phyloP scores from a whole-genome alignment of 2,113 vertebrate genomes.

The Phrynocephalus versicolor region DNA sequence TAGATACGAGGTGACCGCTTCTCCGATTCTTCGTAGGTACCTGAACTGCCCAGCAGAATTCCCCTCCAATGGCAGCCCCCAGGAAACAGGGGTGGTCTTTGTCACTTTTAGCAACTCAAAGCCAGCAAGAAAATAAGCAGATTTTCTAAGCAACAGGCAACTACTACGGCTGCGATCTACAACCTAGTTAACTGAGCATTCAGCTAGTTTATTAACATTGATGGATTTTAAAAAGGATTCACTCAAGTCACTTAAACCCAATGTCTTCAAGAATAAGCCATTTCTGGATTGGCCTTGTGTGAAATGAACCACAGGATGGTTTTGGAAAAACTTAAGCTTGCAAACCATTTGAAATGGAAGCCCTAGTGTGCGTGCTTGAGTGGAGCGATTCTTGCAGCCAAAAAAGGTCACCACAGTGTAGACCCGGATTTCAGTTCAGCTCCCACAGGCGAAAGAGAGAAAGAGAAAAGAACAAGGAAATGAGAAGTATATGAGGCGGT shows the following conservation, averaged over 20 bases:
- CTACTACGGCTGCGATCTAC: neutral
- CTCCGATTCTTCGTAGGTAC: conserved; percentile 74
- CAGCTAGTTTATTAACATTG: conserved; percentile 16
- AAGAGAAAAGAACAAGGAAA: neutral
- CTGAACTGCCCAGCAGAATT: conserved; percentile 63
- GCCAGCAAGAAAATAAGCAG: conserved; percentile 43
- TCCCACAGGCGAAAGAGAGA: neutral
- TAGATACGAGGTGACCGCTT: conserved; percentile 63
- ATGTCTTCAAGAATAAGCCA: neutral
- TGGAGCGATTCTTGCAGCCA: conserved; percentile 11
- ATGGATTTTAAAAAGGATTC: neutral
- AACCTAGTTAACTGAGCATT: neutral
- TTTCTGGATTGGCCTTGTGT: neutral
- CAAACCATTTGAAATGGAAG: conserved; percentile 33
- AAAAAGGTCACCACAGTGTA: neutral
- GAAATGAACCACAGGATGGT: neutral
- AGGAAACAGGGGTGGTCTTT: conserved; percentile 76
- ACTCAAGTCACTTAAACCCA: neutral
- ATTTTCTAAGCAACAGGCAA: neutral
- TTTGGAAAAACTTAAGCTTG: conserved; percentile 24
- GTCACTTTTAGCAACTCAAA: conserved; percentile 78
- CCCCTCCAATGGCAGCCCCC: conserved; percentile 50
- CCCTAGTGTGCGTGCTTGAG: conserved; percentile 19
- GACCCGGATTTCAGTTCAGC: conserved; percentile 24
- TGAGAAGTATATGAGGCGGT: neutral